Base-by-base conservation (phyloP, 2,113 vertebrate species). In the Numenius arquata region DNA sequence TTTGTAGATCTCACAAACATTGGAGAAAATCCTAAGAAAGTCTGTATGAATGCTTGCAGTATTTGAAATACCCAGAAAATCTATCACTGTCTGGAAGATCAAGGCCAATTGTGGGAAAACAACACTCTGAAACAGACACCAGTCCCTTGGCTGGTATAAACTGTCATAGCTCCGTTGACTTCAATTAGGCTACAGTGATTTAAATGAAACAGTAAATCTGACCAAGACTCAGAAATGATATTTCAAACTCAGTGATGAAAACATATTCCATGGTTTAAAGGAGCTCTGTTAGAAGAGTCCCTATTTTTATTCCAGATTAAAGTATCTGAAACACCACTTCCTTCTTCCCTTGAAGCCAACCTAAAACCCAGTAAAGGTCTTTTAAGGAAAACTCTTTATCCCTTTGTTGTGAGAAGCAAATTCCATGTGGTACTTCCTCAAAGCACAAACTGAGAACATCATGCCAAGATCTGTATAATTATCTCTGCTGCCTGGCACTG, bases 391-490 rank as follows among this genome's bases (percentile, higher is more conserved):
- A 88, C 34, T 65, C 55, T 80, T 85, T 65, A 88, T 89, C 18
- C 61, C 40, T 93, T 77, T 93, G 83, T 63, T 95, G 62, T 2
- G 6, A 87, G 77, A 87, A 91, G 86, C 50, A 76, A 93, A 91
- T 95, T 95, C 84, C 89, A 89, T 38, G 38, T 43, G 77, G 81
- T 88, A 47, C 73, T 93, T 91, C 70, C 77, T 92, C 74, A 89
- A 89, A 89, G 77, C 47, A 87, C 73, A 73, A 61, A 91, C 34
- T 36, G 66, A 85, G 70, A 95, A 53, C 50, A n/a, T 52, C 0
- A 8, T 96, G 96, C 92, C 94, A 95, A 95, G 71, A 91, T 97
- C 81, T 71, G 67, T 79, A 66, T 77, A 93, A 94, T 94, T 94
- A 96, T 80, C 84, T 92, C 85, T 93, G 47, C 67, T 76, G 66